phyloP scores from a whole-genome alignment of 2,113 vertebrate genomes.

The Ochotona princeps region DNA sequence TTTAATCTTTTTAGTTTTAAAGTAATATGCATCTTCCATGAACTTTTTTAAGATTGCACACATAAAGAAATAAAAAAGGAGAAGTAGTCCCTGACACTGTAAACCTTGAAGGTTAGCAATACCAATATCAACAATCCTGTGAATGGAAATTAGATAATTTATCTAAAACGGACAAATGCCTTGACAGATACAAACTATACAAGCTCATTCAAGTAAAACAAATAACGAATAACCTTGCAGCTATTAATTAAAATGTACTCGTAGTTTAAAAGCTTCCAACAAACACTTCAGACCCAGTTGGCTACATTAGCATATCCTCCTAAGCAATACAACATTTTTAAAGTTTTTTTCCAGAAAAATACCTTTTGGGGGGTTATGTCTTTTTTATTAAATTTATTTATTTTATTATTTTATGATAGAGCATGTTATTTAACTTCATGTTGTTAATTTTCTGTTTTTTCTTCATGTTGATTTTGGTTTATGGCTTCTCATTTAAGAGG shows the following conservation, averaged over 20 bases:
- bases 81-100: not conserved
- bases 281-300: not conserved
- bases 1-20: no score
- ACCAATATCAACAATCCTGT: not conserved
- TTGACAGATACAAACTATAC: not conserved
- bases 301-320: not conserved
- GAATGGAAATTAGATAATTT: not conserved
- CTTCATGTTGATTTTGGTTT: no score
- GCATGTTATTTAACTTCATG: no score
- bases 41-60: not conserved
- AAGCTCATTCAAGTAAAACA: not conserved
- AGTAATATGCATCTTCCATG: no score
- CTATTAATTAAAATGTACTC: not conserved
- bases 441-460: no score
- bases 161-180: not conserved
- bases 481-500: no score
- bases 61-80: constrained; percentile 15
- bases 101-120: not conserved
- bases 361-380: no score
- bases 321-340: constrained; percentile 10
- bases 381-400: no score
- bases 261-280: not conserved
- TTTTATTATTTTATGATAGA: no score
- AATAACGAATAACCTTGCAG: not conserved
- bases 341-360: not conserved